Base-by-base conservation (phyloP, 2,888 invertebrate species). In the Coecobrya sp. region DNA sequence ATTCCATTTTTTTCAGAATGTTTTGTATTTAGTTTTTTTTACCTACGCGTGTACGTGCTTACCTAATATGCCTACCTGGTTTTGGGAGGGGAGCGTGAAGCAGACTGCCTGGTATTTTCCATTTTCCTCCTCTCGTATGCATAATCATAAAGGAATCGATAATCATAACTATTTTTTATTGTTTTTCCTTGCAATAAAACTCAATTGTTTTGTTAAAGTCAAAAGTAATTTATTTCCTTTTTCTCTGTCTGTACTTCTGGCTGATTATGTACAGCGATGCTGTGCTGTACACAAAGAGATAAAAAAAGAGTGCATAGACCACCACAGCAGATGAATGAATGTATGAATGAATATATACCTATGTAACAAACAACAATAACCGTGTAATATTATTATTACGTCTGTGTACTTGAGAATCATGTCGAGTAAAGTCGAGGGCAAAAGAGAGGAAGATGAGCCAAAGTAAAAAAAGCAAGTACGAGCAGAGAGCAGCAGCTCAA, bases 61-160 rank as follows among this genome's bases (percentile, higher is more conserved):
- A n/a, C n/a, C n/a, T n/a, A n/a, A n/a, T n/a, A n/a, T n/a, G n/a
- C n/a, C n/a, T 49, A 10, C 49, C 49, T 49, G 13, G 10, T 49
- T 49, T 49, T 49, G 1, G 49, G 49, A 49, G 11, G 1, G 27
- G 13, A 10, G 27, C 27, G 49, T 5, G 27, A 2, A 19, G 52
- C 52, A 81, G 81, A 81, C 81, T 30, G 81, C 59, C 55, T 81
- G 81, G 81, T 30, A 81, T 81, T 81, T 81, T 81, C 49, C n/a
- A n/a, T n/a, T n/a, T n/a, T n/a, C 49, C 36, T 3, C 1, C 11
- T 45, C 16, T 4, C 25, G 42, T 73, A 73, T 73, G 19, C 30
- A 30, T 30, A 16, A 70, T n/a, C n/a, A n/a, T 30, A 25, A 55
- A 81, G 30, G 27, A 81, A 36, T 59, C 19, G 36, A 55, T 55